A percentile compares a stretch with the other conserved stretches of the same genome.
These are phyloP conservation scores for Melinaea marsaeus DNA, from an alignment of 2,888 invertebrate genomes.

Conservation along the genomic window DNA sequence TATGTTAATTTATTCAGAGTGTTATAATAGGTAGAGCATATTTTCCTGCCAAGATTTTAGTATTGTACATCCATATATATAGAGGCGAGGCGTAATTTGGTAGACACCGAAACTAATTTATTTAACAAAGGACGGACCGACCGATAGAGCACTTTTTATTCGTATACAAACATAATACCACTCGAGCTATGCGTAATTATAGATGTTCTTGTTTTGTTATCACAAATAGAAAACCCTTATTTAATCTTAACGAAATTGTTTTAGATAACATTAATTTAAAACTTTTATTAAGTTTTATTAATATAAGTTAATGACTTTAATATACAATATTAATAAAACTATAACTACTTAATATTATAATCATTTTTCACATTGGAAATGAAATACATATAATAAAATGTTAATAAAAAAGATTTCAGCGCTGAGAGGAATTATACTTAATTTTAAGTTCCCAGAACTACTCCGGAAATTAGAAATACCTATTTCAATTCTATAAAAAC, in stretches of 20 bases:
- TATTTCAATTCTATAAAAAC: slow-evolving; percentile 12
- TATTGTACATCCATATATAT: slow-evolving; percentile 71
- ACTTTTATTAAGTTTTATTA: too few species aligned
- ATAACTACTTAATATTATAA: too few species aligned
- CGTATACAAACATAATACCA: slow-evolving; percentile 70
- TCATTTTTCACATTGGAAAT: too few species aligned
- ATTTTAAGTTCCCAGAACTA: slow-evolving; percentile 8
- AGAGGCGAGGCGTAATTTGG: slow-evolving; percentile 77
- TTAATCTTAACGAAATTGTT: background rate
- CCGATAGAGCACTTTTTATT: slow-evolving; percentile 74
- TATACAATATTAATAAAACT: too few species aligned
- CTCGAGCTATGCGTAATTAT: slow-evolving; percentile 51
- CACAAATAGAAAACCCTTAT: slow-evolving; percentile 33
- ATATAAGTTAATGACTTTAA: too few species aligned
- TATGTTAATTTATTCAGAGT: slow-evolving; percentile 71
- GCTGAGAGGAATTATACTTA: too few species aligned
- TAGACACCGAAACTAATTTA: slow-evolving; percentile 80
- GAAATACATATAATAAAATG: too few species aligned
- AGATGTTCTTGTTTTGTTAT: slow-evolving; percentile 50
- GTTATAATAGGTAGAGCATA: slow-evolving; percentile 74
- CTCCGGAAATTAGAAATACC: slow-evolving; percentile 67
- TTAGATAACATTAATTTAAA: background rate
- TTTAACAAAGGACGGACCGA: slow-evolving; percentile 76
- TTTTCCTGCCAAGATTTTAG: slow-evolving; percentile 66
- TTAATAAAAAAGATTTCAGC: too few species aligned